Conservation (phyloP, 2,113 vertebrate genomes). For the Sula dactylatra region DNA sequence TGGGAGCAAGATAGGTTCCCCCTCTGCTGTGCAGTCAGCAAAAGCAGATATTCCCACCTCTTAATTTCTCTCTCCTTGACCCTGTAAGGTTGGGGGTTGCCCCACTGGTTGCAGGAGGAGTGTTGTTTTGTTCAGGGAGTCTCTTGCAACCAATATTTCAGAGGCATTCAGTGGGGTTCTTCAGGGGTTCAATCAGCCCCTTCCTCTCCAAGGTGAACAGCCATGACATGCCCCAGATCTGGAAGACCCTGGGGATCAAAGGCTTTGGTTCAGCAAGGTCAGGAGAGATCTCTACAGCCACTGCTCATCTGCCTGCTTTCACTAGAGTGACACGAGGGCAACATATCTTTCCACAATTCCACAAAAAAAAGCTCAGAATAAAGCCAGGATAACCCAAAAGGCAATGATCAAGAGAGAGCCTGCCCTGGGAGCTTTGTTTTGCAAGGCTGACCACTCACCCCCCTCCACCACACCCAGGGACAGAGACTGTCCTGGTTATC, state of each 20-base stretch:
- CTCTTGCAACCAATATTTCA: background rate
- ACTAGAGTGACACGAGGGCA: background rate
- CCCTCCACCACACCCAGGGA: background rate
- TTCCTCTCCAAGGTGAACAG: background rate
- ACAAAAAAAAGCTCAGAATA: background rate
- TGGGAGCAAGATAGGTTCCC: background rate
- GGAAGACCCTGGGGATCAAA: background rate
- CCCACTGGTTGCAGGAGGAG: too few relatives aligned
- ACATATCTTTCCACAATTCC: background rate
- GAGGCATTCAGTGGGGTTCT: background rate
- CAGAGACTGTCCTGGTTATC: background rate
- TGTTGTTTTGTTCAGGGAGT: background rate
- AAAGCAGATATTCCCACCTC: background rate
- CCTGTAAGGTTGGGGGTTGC: background rate
- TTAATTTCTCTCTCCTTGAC: background rate
- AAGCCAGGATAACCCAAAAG: background rate
- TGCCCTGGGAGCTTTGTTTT: background rate
- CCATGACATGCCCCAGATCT: rapidly evolving
- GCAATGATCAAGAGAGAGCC: too few relatives aligned
- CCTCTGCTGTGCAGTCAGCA: background rate
- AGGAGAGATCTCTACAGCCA: background rate
- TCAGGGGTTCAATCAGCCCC: rapidly evolving
- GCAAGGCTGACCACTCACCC: background rate
- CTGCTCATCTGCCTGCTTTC: background rate
- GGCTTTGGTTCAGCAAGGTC: background rate